phyloP scores from a whole-genome alignment of 2,113 vertebrate species.

The Ahaetulla prasina region DNA sequence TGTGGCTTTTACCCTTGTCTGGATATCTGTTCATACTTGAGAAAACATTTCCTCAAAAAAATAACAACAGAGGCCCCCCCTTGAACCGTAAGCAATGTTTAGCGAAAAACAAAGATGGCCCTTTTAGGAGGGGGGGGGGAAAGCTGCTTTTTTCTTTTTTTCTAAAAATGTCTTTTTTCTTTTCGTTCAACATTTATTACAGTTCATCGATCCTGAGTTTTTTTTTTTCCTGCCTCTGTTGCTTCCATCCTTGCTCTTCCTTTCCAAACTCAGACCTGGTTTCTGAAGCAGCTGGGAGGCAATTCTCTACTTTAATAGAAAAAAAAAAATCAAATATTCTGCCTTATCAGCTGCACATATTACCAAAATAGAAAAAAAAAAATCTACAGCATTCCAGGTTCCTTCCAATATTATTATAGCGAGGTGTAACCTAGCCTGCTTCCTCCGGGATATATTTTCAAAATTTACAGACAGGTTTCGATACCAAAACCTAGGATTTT shows the following conservation, averaged over 20 bases:
- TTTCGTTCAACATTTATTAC: not conserved
- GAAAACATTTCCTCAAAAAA: not conserved
- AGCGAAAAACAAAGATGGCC: not conserved
- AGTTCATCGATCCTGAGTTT: not conserved
- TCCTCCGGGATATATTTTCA: not conserved
- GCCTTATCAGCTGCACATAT: not conserved
- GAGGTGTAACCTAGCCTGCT: not conserved
- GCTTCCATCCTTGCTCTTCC: not conserved
- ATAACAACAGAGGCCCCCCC: no score
- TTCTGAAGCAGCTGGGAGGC: not conserved
- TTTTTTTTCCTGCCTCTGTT: not conserved
- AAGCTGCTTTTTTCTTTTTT: no score
- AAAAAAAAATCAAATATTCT: not conserved
- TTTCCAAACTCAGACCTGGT: not conserved
- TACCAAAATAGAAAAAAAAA: not conserved
- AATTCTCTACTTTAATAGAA: not conserved
- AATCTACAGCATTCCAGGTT: not conserved
- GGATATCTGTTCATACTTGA: not conserved
- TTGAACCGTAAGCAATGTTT: not conserved
- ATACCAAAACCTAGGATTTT: not conserved
- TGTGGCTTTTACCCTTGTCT: not conserved
- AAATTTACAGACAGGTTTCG: not conserved
- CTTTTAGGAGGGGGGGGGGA: not conserved
- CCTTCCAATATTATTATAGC: rapidly evolving
- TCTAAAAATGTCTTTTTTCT: not conserved